phyloP scores from a whole-genome alignment of 2,888 invertebrate genomes.

The Temnothorax unifasciatus region DNA sequence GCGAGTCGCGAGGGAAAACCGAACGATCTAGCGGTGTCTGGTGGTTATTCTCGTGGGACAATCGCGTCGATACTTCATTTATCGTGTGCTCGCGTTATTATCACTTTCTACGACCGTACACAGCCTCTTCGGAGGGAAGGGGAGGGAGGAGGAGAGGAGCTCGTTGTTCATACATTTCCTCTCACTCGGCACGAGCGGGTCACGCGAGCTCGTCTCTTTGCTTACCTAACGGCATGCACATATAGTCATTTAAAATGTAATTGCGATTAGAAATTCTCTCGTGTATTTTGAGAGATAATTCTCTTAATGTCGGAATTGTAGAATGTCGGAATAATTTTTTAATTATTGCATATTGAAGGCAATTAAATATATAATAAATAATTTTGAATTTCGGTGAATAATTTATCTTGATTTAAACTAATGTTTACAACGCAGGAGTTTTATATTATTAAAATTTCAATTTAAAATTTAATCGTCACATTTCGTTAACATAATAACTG shows the following conservation, averaged over 20 bases:
- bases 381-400: conserved; percentile 1
- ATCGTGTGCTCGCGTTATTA: conserved; percentile 37
- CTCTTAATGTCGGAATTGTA: background rate
- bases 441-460: background rate
- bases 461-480: background rate
- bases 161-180: conserved; percentile 53
- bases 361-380: background rate
- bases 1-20: conserved; percentile 18
- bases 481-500: background rate
- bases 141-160: background rate
- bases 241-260: background rate
- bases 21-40: background rate
- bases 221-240: conserved; percentile 39
- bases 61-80: conserved; percentile 33
- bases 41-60: background rate
- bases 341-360: background rate
- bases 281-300: background rate
- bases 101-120: conserved; percentile 46
- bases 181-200: conserved; percentile 57
- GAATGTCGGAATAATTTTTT: background rate
- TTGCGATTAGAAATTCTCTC: conserved; percentile 14
- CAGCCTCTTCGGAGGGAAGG: background rate
- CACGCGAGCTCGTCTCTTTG: conserved; percentile 65
- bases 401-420: background rate
- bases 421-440: background rate